These are phyloP conservation scores for Phyllotis vaccarum DNA, from an alignment of 2,797 vertebrate species.

Conservation along the genomic window DNA sequence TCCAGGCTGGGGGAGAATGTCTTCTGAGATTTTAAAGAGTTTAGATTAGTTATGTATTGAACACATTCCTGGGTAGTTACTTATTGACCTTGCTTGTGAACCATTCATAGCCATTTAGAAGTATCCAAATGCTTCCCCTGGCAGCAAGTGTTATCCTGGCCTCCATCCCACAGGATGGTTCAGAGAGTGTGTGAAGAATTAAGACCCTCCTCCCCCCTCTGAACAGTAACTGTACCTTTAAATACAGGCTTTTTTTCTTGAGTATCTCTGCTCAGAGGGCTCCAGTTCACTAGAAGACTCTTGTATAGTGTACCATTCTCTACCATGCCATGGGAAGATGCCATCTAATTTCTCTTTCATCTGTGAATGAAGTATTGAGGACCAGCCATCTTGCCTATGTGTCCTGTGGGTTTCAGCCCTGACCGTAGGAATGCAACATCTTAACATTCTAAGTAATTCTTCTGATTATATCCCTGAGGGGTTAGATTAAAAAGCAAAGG, in stretches of 20 bases:
- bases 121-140: constrained; percentile 83
- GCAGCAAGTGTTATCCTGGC: constrained; percentile 68
- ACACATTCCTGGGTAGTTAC: constrained; percentile 85
- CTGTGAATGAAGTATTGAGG: background rate
- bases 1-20: constrained; percentile 51
- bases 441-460: constrained; percentile 60
- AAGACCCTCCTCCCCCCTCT: constrained; percentile 76
- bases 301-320: background rate
- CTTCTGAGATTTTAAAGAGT: constrained; percentile 80
- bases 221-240: constrained; percentile 72
- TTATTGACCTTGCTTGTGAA: constrained; percentile 89
- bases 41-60: constrained; percentile 81
- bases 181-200: constrained; percentile 74
- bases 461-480: constrained; percentile 67
- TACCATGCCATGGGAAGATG: background rate
- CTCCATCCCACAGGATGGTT: no score
- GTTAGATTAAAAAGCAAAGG: constrained; percentile 40
- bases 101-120: constrained; percentile 86
- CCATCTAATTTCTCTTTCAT: constrained; percentile 23
- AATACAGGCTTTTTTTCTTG: constrained; percentile 59
- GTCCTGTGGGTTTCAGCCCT: constrained; percentile 15
- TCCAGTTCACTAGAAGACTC: constrained; percentile 6
- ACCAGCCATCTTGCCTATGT: background rate
- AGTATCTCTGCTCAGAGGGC: constrained; percentile 52
- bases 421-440: constrained; percentile 45